A percentile compares a stretch with the other conserved stretches of the same genome.
These are phyloP conservation scores for Erythrocebus patas DNA, from an alignment of 2,113 vertebrate species.

Conservation along the genomic window DNA sequence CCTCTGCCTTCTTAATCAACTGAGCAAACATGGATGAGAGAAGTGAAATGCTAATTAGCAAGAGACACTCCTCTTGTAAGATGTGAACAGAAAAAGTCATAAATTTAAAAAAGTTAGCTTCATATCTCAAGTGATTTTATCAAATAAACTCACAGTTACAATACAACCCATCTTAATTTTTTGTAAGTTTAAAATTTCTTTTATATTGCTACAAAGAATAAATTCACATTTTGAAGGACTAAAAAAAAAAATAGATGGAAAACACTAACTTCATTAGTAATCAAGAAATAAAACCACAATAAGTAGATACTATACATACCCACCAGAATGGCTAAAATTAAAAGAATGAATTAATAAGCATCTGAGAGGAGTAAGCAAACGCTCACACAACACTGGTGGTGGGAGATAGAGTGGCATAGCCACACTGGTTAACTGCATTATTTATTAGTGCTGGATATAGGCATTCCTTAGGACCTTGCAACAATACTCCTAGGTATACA, in stretches of 20 bases:
- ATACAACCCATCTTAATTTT: not conserved
- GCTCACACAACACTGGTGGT: not conserved
- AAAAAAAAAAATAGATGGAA: not conserved
- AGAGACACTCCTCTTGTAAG: not conserved
- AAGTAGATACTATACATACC: not conserved
- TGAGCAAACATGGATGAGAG: not conserved
- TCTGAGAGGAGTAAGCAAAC: not conserved
- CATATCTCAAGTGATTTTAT: not conserved
- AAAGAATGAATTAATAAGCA: not conserved
- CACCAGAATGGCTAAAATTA: not conserved
- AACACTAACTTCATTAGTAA: not conserved
- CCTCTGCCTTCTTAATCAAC: not conserved
- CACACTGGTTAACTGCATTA: not conserved
- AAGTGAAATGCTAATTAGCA: not conserved
- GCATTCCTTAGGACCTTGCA: not conserved
- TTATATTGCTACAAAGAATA: not conserved
- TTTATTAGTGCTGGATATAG: not conserved
- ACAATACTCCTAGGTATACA: not conserved
- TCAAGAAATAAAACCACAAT: not conserved
- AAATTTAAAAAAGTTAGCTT: not conserved
- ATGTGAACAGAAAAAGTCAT: not conserved
- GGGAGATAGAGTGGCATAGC: fast-evolving
- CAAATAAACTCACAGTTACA: not conserved
- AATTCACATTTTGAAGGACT: slow-evolving; percentile 5
- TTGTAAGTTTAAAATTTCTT: slow-evolving; percentile 12